phyloP scores from a whole-genome alignment of 1,140 invertebrate species.

The Drosophila teissieri region DNA sequence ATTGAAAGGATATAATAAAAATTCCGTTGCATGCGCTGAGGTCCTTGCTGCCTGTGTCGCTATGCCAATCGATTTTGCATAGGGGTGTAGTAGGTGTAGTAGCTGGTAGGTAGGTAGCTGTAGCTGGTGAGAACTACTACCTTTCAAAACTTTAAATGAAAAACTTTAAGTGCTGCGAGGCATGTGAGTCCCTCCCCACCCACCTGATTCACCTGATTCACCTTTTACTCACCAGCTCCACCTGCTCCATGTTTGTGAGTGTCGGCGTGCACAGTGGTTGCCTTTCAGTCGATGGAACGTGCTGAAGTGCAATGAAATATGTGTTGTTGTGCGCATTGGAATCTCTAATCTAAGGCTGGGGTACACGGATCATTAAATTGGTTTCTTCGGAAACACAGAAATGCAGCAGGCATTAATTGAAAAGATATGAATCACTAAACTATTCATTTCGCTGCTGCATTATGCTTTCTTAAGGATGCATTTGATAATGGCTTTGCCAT shows the following conservation, averaged over 20 bases:
- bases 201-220: not conserved
- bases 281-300: slow-evolving; percentile 26
- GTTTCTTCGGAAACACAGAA: not conserved
- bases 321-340: slow-evolving; percentile 39
- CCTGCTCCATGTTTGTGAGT: not conserved
- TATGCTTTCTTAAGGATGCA: too few relatives aligned
- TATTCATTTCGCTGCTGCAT: too few relatives aligned
- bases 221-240: not conserved
- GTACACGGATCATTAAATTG: slow-evolving; percentile 2
- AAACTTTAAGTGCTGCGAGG: slow-evolving; percentile 74
- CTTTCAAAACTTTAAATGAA: slow-evolving; percentile 80
- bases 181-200: slow-evolving; percentile 21
- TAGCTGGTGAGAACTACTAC: slow-evolving; percentile 17
- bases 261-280: slow-evolving; percentile 33
- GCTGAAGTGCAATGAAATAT: slow-evolving; percentile 45
- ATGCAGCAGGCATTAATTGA: too few relatives aligned
- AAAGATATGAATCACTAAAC: too few relatives aligned
- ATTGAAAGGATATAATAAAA: slow-evolving; percentile 77
- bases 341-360: slow-evolving; percentile 29
- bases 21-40: slow-evolving; percentile 65
- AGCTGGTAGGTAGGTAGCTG: too few relatives aligned
- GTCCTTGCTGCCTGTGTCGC: slow-evolving; percentile 46
- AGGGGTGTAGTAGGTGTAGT: slow-evolving; percentile 22
- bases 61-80: slow-evolving; percentile 78
- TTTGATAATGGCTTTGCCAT: too few relatives aligned